Percentiles rank a stretch among this genome's conserved stretches.
phyloP scores from a whole-genome alignment of 1,140 invertebrate genomes.

The Drosophila takahashii region DNA sequence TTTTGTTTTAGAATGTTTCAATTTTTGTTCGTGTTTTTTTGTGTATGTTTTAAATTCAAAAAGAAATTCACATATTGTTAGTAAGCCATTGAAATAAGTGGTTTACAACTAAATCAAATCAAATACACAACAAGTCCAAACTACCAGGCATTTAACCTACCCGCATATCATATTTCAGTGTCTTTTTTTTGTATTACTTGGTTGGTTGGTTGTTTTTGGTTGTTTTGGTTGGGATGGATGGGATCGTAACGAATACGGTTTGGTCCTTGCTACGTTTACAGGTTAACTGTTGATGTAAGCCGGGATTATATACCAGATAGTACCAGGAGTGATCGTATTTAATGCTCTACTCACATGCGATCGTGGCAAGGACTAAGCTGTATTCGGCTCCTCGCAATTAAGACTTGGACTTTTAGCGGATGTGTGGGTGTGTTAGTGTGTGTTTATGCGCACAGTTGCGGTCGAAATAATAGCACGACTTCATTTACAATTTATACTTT shows the following conservation, averaged over 20 bases:
- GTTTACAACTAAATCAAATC: slow-evolving; percentile 38
- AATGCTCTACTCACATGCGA: slow-evolving; percentile 77
- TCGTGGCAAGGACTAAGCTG: slow-evolving; percentile 84
- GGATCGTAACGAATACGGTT: slow-evolving; percentile 79
- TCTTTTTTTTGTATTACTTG: slow-evolving; percentile 25
- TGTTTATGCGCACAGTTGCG: slow-evolving; percentile 12
- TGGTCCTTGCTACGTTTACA: slow-evolving; percentile 68
- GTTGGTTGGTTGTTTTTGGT: slow-evolving; percentile 22
- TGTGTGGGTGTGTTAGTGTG: slow-evolving; percentile 17
- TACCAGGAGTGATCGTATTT: slow-evolving; percentile 44
- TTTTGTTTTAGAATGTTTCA: slow-evolving; percentile 12
- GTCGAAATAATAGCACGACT: slow-evolving; percentile 2
- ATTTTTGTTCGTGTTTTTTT: slow-evolving; percentile 17
- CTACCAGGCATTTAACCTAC: slow-evolving; percentile 58
- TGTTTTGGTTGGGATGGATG: slow-evolving; percentile 45
- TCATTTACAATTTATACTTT: too few relatives aligned
- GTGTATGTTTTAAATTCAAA: slow-evolving; percentile 21
- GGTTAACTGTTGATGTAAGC: slow-evolving; percentile 73
- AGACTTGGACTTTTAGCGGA: slow-evolving; percentile 20
- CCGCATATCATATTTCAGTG: slow-evolving; percentile 40
- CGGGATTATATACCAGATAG: slow-evolving; percentile 65
- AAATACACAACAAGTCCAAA: slow-evolving; percentile 26
- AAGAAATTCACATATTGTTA: slow-evolving; percentile 69
- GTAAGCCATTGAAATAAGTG: slow-evolving; percentile 43
- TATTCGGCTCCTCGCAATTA: slow-evolving; percentile 67